Evolutionary conservation across 2,113 vertebrate genomes (phyloP).

Genomic region (Phyllostomus discolor): DNA sequence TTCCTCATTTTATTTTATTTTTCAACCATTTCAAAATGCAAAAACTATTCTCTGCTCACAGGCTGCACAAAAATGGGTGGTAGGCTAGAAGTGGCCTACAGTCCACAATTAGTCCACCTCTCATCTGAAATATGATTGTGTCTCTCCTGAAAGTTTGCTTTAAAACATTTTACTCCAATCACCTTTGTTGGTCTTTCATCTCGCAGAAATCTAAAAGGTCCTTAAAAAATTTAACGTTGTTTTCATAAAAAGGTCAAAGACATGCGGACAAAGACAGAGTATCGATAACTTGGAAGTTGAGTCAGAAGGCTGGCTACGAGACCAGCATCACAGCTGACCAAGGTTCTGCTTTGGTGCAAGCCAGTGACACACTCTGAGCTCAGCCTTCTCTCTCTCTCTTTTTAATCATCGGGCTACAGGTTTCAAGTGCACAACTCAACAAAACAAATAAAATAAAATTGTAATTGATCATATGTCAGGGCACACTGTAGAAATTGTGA

Average conservation of each 20-base stretch:
- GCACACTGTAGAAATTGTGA: neutral
- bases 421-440: too few species aligned
- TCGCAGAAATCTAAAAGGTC: neutral
- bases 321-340: neutral
- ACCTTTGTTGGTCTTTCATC: neutral
- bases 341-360: neutral
- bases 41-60: neutral
- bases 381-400: neutral
- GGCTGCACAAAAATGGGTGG: neutral
- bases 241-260: neutral
- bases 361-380: neutral
- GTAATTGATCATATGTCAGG: neutral
- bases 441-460: neutral
- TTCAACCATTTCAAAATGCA: neutral
- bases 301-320: neutral
- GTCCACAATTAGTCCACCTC: neutral
- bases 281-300: neutral
- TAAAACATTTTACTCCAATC: neutral
- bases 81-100: accelerated
- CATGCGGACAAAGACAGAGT: neutral
- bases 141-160: neutral
- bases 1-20: neutral
- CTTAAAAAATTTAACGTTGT: neutral
- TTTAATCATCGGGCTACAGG: too few species aligned
- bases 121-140: neutral